Percentiles rank a stretch among this genome's conserved stretches.
These are phyloP conservation scores for Periophthalmodon schlosseri DNA, from an alignment of 2,113 vertebrate species.

Conservation along the genomic window DNA sequence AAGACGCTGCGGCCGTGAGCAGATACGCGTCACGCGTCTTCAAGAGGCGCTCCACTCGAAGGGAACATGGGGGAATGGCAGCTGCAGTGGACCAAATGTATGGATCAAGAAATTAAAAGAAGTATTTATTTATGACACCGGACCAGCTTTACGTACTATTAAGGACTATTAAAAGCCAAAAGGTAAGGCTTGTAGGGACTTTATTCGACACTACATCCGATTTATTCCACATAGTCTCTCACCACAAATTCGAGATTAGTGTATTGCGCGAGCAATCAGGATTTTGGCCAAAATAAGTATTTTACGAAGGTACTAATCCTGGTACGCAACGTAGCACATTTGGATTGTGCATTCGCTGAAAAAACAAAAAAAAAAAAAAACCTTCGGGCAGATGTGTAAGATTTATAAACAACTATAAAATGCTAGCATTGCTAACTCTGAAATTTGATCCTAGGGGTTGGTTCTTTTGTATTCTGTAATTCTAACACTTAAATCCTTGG, in stretches of 20 bases:
- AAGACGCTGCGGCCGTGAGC: slow-evolving; percentile 30
- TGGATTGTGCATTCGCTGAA: not conserved
- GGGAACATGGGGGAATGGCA: slow-evolving; percentile 73
- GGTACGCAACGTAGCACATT: not conserved
- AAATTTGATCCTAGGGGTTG: not conserved
- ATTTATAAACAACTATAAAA: not conserved
- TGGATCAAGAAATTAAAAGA: slow-evolving; percentile 48
- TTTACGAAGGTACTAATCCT: not conserved
- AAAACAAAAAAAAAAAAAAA: not conserved
- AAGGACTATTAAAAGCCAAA: slow-evolving; percentile 45
- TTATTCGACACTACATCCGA: not conserved
- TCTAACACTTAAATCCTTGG: not conserved
- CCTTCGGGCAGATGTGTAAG: not conserved
- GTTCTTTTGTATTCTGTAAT: not conserved
- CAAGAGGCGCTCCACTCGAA: slow-evolving; percentile 46
- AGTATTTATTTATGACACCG: slow-evolving; percentile 65
- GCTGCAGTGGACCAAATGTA: slow-evolving; percentile 46
- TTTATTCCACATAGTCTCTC: not conserved
- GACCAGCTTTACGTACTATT: slow-evolving; percentile 15
- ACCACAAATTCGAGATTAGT: not conserved
- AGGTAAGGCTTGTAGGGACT: slow-evolving; percentile 49
- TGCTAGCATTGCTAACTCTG: too few relatives aligned
- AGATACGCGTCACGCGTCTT: slow-evolving; percentile 38
- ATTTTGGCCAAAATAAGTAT: not conserved
- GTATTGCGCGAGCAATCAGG: not conserved